A percentile compares a stretch with the other conserved stretches of the same genome.
Conservation (phyloP, 2,888 invertebrate species). For the Pachydiplax longipennis region DNA sequence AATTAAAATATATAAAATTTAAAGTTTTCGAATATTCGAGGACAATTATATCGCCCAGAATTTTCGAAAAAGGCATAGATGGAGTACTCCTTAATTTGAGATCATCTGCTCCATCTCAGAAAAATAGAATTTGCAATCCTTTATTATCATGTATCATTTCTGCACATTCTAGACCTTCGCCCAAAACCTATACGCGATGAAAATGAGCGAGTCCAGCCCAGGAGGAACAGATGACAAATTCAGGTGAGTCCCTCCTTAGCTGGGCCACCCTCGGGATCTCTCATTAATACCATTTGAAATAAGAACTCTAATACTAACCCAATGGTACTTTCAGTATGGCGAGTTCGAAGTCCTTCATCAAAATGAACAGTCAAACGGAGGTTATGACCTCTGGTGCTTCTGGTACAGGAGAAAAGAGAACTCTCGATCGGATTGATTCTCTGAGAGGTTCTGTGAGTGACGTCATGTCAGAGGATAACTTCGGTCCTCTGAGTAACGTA, state of each 20-base stretch:
- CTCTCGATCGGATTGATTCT: constrained; percentile 73
- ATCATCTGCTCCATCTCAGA: no score
- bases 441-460: constrained; percentile 80
- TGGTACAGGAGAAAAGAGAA: constrained; percentile 55
- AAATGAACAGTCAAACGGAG: constrained; percentile 87
- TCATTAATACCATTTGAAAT: not conserved
- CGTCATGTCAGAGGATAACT: constrained; percentile 82
- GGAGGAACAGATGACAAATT: constrained; percentile 58
- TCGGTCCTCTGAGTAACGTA: constrained; percentile 91
- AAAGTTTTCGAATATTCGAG: no score
- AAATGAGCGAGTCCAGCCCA: constrained; percentile 69
- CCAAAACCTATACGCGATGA: constrained; percentile 76
- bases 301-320: constrained; percentile 40
- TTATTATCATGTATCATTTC: not conserved
- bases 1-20: no score
- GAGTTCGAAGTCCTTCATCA: constrained; percentile 88
- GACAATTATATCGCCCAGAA: no score
- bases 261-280: not conserved
- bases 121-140: not conserved
- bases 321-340: constrained; percentile 63
- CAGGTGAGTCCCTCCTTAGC: constrained; percentile 60
- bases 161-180: constrained; percentile 70
- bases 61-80: no score
- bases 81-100: no score
- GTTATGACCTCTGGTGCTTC: constrained; percentile 62